These are phyloP conservation scores for Prorops nasuta DNA, from an alignment of 1,140 invertebrate species.

Conservation along the genomic window DNA sequence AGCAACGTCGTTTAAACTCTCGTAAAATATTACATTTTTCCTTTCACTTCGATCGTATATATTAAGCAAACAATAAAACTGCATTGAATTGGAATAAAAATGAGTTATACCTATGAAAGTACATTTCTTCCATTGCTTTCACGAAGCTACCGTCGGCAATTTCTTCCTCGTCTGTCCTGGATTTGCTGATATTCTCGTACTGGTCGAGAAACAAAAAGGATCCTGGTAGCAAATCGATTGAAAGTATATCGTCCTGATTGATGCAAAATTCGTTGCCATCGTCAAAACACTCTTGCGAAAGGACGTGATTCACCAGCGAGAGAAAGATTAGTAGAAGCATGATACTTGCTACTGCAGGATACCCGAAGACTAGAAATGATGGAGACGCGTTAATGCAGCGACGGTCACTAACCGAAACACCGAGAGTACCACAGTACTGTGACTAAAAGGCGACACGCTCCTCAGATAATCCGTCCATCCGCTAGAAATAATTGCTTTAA, in stretches of 20 bases:
- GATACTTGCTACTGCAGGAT: too few species aligned
- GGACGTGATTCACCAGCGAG: neutral
- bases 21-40: neutral
- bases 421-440: slow-evolving; percentile 3
- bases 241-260: slow-evolving; percentile 63
- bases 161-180: slow-evolving; percentile 5
- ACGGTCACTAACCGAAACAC: neutral
- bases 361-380: neutral
- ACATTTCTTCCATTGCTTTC: slow-evolving; percentile 60
- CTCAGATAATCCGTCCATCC: slow-evolving; percentile 17
- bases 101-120: slow-evolving; percentile 59
- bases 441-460: slow-evolving; percentile 24
- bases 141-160: slow-evolving; percentile 57
- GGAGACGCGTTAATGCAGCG: neutral
- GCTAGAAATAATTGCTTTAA: slow-evolving; percentile 35
- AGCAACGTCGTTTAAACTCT: too few species aligned
- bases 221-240: slow-evolving; percentile 63
- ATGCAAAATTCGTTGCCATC: slow-evolving; percentile 55
- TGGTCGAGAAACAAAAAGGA: slow-evolving; percentile 55
- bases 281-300: slow-evolving; percentile 41
- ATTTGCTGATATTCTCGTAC: slow-evolving; percentile 24
- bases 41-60: neutral
- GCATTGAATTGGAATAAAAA: neutral
- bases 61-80: neutral
- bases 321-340: slow-evolving; percentile 9